Evolutionary conservation across 2,797 vertebrate genomes (phyloP).

Genomic region (Morelia viridis): DNA sequence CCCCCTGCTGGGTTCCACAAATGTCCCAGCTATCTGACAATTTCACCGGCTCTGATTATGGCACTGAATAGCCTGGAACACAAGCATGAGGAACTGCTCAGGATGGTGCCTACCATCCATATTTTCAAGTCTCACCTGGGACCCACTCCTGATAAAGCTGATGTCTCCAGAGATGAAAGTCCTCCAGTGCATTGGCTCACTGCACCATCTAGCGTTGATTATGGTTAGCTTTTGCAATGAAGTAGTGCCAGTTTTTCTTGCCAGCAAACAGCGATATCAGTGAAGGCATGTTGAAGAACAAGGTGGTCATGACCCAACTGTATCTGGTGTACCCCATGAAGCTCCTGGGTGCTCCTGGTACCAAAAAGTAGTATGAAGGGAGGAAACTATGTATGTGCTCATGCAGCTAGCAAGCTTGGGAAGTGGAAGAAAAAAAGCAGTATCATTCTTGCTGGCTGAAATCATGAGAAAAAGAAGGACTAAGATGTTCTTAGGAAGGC

Average conservation of each 20-base stretch:
- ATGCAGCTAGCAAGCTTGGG: background rate
- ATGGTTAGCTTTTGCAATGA: background rate
- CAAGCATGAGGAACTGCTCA: background rate
- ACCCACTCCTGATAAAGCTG: background rate
- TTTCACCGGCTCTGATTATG: background rate
- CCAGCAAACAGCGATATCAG: background rate
- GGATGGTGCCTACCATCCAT: background rate
- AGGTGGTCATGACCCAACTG: background rate
- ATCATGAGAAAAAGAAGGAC: too few relatives aligned
- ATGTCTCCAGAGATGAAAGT: background rate
- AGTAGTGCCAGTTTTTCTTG: background rate
- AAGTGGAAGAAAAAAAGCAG: background rate
- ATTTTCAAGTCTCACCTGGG: background rate
- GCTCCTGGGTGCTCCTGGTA: background rate
- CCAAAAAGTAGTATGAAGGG: background rate
- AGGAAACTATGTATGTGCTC: background rate
- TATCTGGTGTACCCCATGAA: background rate
- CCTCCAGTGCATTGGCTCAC: background rate
- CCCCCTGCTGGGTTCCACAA: conserved; percentile 15
- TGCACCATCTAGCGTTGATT: conserved; percentile 16
- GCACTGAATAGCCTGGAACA: background rate
- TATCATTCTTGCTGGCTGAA: background rate
- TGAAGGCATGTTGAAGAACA: background rate
- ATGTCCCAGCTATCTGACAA: background rate
- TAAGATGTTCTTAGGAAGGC: background rate